Evolutionary conservation across 2,888 invertebrate species (phyloP).

Genomic region (Anthrax anthrax): DNA sequence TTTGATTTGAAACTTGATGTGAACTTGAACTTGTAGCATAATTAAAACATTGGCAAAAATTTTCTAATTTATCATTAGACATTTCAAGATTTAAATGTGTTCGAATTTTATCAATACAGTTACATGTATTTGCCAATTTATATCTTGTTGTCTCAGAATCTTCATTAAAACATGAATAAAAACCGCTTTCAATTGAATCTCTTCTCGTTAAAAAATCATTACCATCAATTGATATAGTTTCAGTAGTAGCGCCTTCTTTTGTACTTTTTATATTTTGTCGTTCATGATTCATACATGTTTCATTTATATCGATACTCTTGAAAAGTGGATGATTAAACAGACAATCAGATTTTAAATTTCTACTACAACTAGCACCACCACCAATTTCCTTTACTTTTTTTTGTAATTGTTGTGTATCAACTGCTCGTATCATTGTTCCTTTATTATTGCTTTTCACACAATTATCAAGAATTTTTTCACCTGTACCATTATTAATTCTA

Average conservation of each 20-base stretch:
- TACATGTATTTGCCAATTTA: conserved; percentile 13
- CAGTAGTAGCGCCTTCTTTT: not conserved
- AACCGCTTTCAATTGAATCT: conserved; percentile 79
- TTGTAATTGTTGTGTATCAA: too few species aligned
- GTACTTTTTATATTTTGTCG: not conserved
- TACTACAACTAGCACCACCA: too few species aligned
- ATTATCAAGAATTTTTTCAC: not conserved
- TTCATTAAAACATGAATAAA: conserved; percentile 76
- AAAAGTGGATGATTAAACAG: conserved; percentile 46
- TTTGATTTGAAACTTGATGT: conserved; percentile 16
- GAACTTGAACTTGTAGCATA: conserved; percentile 6
- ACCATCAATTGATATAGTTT: conserved; percentile 12
- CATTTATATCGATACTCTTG: conserved; percentile 19
- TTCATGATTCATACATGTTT: not conserved
- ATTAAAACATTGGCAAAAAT: conserved; percentile 28
- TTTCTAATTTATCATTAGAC: conserved; percentile 29
- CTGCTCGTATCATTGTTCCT: too few species aligned
- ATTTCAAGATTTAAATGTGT: conserved; percentile 25
- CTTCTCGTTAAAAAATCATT: conserved; percentile 45
- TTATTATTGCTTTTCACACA: too few species aligned
- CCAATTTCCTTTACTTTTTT: too few species aligned
- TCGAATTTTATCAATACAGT: conserved; percentile 28
- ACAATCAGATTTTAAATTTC: conserved; percentile 29
- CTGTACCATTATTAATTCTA: not conserved
- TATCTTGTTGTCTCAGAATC: conserved; percentile 51